Conservation (phyloP, 1,140 invertebrate genomes). For the Hetaerina americana region DNA sequence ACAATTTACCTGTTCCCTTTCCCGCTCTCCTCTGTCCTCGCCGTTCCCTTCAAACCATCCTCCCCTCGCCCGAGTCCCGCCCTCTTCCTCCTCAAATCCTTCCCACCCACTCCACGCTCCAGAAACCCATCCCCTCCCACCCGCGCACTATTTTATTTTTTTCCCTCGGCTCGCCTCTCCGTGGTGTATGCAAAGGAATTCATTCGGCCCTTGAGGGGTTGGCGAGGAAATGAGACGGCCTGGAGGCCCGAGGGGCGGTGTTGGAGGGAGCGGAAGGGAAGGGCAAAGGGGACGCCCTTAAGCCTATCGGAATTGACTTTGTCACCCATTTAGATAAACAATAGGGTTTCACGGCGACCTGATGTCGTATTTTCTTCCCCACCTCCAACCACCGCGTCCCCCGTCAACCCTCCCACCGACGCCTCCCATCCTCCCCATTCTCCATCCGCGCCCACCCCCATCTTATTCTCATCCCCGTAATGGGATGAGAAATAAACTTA, state of each 20-base stretch:
- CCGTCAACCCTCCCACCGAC: background rate
- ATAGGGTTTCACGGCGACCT: background rate
- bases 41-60: too few relatives aligned
- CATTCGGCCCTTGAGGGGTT: background rate
- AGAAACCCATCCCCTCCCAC: background rate
- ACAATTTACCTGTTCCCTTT: too few relatives aligned
- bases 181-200: background rate
- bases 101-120: background rate
- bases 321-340: background rate
- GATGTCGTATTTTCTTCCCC: background rate
- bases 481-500: too few relatives aligned
- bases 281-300: too few relatives aligned
- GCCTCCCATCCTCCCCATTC: background rate
- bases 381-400: background rate
- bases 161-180: background rate
- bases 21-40: too few relatives aligned
- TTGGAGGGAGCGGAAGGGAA: too few relatives aligned
- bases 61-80: too few relatives aligned
- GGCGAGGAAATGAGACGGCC: background rate
- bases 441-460: background rate
- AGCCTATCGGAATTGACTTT: background rate
- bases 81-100: background rate
- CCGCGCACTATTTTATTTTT: background rate
- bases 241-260: too few relatives aligned
- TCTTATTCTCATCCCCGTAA: too few relatives aligned